phyloP scores from a whole-genome alignment of 1,140 invertebrate genomes.

The Cephus cinctus region DNA sequence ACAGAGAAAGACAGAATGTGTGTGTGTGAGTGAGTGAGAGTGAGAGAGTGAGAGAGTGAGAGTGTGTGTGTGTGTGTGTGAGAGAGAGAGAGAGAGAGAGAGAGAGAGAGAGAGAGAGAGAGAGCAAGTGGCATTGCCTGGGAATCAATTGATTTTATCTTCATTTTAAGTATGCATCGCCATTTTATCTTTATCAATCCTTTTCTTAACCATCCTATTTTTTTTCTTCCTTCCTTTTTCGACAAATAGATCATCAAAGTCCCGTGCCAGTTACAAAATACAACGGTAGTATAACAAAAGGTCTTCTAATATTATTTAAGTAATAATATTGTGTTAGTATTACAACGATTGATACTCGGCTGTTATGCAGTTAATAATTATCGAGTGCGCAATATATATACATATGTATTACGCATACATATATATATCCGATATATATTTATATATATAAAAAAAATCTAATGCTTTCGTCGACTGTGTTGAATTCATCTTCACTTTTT shows the following conservation, averaged over 20 bases:
- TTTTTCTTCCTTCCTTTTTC: neutral
- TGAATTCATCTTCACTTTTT: neutral
- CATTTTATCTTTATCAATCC: no score
- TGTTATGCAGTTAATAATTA: slow-evolving; percentile 16
- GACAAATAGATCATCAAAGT: neutral
- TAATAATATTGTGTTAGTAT: slow-evolving; percentile 14
- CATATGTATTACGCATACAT: slow-evolving; percentile 7
- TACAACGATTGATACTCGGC: slow-evolving; percentile 16
- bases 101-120: slow-evolving; percentile 26
- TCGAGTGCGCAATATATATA: slow-evolving; percentile 11
- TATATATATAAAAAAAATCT: slow-evolving; percentile 6
- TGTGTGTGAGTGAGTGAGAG: no score
- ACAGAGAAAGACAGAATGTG: neutral
- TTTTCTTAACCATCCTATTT: no score
- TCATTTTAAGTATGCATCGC: slow-evolving; percentile 28
- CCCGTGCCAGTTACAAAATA: slow-evolving; percentile 32
- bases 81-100: slow-evolving; percentile 25
- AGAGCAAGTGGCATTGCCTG: slow-evolving; percentile 13
- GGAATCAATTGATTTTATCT: slow-evolving; percentile 7
- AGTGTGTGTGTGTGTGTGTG: slow-evolving; percentile 15
- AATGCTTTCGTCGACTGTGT: neutral
- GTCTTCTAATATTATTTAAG: slow-evolving; percentile 24
- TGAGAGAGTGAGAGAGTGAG: neutral
- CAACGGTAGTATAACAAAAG: slow-evolving; percentile 27
- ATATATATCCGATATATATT: slow-evolving; percentile 4